Evolutionary conservation across 2,797 vertebrate genomes (phyloP), one percentile per base, ranked within the genome.

Genomic region (Melanotaenia trifasciata): DNA sequence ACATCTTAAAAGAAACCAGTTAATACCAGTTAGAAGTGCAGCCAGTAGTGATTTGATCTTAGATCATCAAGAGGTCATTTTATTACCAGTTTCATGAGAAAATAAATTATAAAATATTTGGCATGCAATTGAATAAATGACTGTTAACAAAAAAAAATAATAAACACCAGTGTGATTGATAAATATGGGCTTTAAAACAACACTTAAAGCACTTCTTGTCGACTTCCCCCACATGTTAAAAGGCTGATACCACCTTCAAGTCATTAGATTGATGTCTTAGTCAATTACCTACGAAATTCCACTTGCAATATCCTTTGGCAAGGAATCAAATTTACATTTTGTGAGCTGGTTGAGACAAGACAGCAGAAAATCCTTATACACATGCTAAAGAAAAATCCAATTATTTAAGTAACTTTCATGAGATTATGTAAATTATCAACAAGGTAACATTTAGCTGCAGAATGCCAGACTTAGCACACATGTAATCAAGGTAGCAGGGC

Each of bases 401-500:
- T 26, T 11, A 26, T 26, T 26, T 5, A 22, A 14, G 13, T 54
- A 54, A 14, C 51, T 26, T 26, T 53, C 20, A 28, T 26, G 22
- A 4, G 24, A 13, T 30, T 56, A 16, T 6, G 3, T 14, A 14
- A 56, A 30, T 30, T 16, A 6, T 26, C 53, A 4, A 14, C 22
- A 28, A 14, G 2, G 33, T 74, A 38, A 36, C 57, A 57, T 5
- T 40, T 30, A 5, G 30, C 54, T 53, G 26, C 71, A 71, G 47
- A 69, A 26, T 4, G n/a, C 63, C 64, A 71, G 12, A 2, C 1
- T 32, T 8, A 24, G 24, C 6, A 60, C 30, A 9, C 40, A 56
- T 32, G 30, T 47, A 58, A 77, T 73, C 38, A 50, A 24, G 68
- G 77, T 54, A 79, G 54, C 70, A 76, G 83, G 83, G 81, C 81